Base-by-base conservation (phyloP, 2,797 vertebrate species). In the Acipenser oxyrinchus region DNA sequence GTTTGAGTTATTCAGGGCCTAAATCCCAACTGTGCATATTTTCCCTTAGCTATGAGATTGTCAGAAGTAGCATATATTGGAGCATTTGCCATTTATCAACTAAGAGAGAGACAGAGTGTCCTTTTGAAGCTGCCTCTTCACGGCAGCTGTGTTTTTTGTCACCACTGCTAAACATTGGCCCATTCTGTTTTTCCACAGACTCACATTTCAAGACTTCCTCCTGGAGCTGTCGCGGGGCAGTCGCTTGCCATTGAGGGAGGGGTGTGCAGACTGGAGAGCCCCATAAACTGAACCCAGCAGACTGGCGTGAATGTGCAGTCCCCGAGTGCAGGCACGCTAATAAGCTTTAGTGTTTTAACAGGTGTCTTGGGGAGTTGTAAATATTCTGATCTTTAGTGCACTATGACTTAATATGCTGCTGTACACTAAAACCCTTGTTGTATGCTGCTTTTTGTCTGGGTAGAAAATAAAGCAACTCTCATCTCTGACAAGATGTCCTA, bases 211-310 rank as follows among this genome's bases (percentile, higher is more conserved):
- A 93, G 97, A 83, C 90, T 99, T 76, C 96, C 97, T 71, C 93
- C 95, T 0, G 96, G 95, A 66, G 96, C 95, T 0, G 92, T 97
- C 77, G 94, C 96, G n/a, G 97, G 97, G 76, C 96, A 96, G 83
- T 98, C 96, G 0, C 88, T 99, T 82, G 97, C 97, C 57, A 99
- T 99, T 51, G 97, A 99, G 89, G 97, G 97, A 76, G 97, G 97
- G 50, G 95, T 98, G 73, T 99, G 96, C 81, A 90, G 95, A 60
- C 85, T 99, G 77, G 92, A 88, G 76, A 93, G 80, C 69, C 79
- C 84, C 1, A 80, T 77, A 74, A 93, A 90, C 78, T 93, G 83
- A 94, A 75, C 62, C 57, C 63, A 18, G 68, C 67, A 60, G 52
- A 65, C 63, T 65, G 9, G 65, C 67, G 72, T 74, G 10, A 77